These are phyloP conservation scores for Ecliptopera silaceata DNA, from an alignment of 2,888 invertebrate genomes.

Conservation along the genomic window DNA sequence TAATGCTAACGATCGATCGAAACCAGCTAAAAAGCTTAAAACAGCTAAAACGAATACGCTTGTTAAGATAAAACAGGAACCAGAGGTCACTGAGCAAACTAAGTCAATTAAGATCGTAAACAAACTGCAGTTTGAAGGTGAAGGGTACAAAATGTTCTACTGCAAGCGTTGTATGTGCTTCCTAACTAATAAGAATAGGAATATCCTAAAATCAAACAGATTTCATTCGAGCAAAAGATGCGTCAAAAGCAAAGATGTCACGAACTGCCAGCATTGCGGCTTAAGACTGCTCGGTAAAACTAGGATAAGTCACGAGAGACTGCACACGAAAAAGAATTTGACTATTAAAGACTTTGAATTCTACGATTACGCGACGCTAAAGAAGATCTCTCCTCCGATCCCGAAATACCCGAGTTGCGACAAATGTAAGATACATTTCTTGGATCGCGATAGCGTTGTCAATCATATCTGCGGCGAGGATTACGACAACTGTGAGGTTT, in stretches of 20 bases:
- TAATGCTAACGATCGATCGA: conserved; percentile 1
- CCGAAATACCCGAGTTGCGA: conserved; percentile 43
- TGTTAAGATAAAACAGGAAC: neutral
- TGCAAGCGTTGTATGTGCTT: conserved; percentile 35
- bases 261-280: conserved; percentile 50
- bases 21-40: neutral
- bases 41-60: neutral
- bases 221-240: conserved; percentile 27
- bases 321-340: conserved; percentile 32
- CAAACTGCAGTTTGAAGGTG: conserved; percentile 10
- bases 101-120: conserved; percentile 6
- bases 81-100: neutral
- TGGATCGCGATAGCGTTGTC: neutral
- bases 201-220: neutral
- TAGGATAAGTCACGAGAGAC: neutral
- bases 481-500: conserved; percentile 40
- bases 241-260: neutral
- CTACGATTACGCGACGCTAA: conserved; percentile 27
- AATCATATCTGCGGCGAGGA: conserved; percentile 41
- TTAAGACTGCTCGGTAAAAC: conserved; percentile 28
- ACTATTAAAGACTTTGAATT: conserved; percentile 44
- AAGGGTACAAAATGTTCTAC: conserved; percentile 18
- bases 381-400: conserved; percentile 37
- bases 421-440: conserved; percentile 45
- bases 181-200: neutral